These are phyloP conservation scores for Dryobates pubescens DNA, from an alignment of 2,797 vertebrate species.

Conservation along the genomic window DNA sequence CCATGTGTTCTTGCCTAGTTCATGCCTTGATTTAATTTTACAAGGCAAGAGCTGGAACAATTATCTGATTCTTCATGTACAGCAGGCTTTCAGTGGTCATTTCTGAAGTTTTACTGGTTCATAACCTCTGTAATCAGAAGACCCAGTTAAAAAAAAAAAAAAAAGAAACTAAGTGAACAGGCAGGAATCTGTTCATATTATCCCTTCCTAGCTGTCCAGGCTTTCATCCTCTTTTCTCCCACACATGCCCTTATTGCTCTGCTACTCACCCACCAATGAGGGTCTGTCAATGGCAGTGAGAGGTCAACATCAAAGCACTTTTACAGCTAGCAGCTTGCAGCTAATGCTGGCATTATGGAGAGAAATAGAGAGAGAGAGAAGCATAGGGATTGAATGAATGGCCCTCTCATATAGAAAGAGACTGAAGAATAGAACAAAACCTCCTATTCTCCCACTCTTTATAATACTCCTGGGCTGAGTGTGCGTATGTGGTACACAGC, in stretches of 20 bases:
- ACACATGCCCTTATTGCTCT: conserved; percentile 87
- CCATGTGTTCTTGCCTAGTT: conserved; percentile 10
- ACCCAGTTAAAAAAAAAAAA: conserved; percentile 85
- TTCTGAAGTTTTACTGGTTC: conserved; percentile 78
- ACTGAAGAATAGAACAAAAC: conserved; percentile 91
- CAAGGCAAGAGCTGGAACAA: conserved; percentile 72
- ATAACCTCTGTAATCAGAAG: conserved; percentile 86
- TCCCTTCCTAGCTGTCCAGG: conserved; percentile 83
- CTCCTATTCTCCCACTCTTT: conserved; percentile 87
- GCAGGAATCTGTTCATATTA: conserved; percentile 92
- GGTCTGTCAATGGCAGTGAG: conserved; percentile 86
- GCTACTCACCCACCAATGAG: conserved; percentile 89
- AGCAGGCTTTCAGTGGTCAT: conserved; percentile 76
- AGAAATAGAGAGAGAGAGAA: conserved; percentile 81
- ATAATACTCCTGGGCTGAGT: conserved; percentile 73
- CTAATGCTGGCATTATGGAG: conserved; percentile 93
- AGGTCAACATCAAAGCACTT: conserved; percentile 96
- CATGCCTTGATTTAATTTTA: conserved; percentile 65
- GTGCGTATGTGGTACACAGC: conserved; percentile 80
- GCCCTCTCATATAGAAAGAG: conserved; percentile 87
- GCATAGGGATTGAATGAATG: conserved; percentile 84
- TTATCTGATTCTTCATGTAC: conserved; percentile 77
- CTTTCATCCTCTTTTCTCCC: conserved; percentile 96
- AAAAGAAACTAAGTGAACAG: conserved; percentile 87
- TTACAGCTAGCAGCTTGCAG: conserved; percentile 89